phyloP scores from a whole-genome alignment of 2,797 vertebrate species.

The Tokudaia muenninki region DNA sequence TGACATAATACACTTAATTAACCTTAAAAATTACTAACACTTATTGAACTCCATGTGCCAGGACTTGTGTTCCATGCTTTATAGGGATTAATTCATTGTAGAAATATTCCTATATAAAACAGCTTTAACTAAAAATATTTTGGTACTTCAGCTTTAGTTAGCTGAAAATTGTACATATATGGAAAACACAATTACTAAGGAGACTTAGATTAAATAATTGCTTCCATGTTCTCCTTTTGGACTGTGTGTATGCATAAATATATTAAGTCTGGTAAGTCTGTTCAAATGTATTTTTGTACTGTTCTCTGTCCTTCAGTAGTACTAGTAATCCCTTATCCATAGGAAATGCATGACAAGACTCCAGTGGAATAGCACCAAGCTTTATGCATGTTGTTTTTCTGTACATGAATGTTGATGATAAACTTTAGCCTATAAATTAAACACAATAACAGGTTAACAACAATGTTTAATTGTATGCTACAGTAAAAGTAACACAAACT shows the following conservation, averaged over 20 bases:
- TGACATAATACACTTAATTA: not conserved
- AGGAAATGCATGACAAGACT: not conserved
- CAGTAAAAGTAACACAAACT: not conserved
- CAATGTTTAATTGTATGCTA: not conserved
- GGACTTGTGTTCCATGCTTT: not conserved
- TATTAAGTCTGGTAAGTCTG: not conserved
- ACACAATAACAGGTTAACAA: no score
- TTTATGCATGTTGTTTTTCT: not conserved
- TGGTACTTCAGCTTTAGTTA: slow-evolving; percentile 26
- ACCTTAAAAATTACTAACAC: not conserved
- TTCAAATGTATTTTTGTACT: not conserved
- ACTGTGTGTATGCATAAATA: not conserved
- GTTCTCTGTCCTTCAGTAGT: not conserved
- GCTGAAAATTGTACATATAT: slow-evolving; percentile 22
- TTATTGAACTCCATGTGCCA: not conserved
- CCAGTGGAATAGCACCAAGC: not conserved
- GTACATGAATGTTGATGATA: not conserved
- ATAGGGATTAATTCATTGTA: slow-evolving; percentile 55
- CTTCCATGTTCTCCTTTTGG: no score
- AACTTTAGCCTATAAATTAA: not conserved
- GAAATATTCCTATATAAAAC: slow-evolving; percentile 31
- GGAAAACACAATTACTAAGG: slow-evolving; percentile 20
- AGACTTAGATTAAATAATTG: no score
- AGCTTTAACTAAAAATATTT: slow-evolving; percentile 58
- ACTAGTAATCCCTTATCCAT: not conserved